Conservation (phyloP, 2,888 invertebrate genomes). For the Orthonychiurus folsomi region DNA sequence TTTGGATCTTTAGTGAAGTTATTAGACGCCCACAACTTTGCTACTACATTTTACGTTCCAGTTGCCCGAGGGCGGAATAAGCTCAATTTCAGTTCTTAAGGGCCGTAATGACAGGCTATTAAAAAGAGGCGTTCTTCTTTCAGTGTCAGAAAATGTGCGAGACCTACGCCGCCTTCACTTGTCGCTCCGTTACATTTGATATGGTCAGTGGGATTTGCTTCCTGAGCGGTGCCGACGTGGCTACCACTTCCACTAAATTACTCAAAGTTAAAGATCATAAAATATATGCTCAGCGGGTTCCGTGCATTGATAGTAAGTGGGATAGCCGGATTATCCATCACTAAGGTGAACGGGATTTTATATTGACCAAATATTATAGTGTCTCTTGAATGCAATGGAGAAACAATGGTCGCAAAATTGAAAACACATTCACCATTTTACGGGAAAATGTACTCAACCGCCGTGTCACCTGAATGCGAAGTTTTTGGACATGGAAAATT, state of each 20-base stretch:
- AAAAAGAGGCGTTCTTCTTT: constrained; percentile 17
- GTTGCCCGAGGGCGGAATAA: no score
- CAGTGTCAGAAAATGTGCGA: constrained; percentile 43
- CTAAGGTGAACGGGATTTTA: neutral
- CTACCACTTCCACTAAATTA: constrained; percentile 35
- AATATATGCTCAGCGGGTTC: constrained; percentile 35
- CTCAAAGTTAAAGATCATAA: constrained; percentile 31
- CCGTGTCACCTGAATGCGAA: constrained; percentile 33
- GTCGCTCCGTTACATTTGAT: constrained; percentile 43
- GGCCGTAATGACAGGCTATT: neutral
- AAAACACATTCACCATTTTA: constrained; percentile 39
- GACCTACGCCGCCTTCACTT: constrained; percentile 41
- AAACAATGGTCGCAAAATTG: constrained; percentile 35
- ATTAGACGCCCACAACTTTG: neutral
- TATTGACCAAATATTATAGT: constrained; percentile 22
- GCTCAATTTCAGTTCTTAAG: no score
- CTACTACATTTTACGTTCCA: neutral
- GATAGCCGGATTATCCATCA: neutral
- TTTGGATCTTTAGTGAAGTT: neutral
- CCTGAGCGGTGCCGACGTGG: constrained; percentile 36
- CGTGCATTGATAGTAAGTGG: constrained; percentile 39
- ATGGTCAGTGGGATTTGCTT: constrained; percentile 36
- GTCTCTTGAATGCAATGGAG: constrained; percentile 37
- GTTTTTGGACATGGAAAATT: constrained; percentile 38
- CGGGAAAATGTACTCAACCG: constrained; percentile 36